phyloP scores from a whole-genome alignment of 92 coral and sea anemone genomes.

The Desmophyllum pertusum region DNA sequence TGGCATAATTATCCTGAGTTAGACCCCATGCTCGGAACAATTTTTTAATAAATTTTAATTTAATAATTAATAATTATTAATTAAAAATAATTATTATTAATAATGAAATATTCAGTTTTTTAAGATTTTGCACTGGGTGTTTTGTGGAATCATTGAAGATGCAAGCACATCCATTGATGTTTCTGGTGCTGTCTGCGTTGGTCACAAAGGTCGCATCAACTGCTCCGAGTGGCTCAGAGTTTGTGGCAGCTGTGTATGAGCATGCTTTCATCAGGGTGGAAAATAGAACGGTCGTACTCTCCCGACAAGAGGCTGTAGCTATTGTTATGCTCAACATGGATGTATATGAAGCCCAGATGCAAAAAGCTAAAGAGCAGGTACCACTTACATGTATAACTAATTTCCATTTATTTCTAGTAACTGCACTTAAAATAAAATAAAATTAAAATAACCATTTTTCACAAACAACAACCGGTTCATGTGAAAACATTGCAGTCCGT shows the following conservation, averaged over 20 bases:
- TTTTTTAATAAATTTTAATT: too few species aligned
- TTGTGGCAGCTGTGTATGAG: slow-evolving; percentile 76
- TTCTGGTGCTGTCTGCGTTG: background rate
- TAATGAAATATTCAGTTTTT: too few species aligned
- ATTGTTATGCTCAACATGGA: slow-evolving; percentile 78
- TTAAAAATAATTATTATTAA: too few species aligned
- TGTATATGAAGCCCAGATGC: slow-evolving; percentile 65
- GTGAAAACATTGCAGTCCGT: too few species aligned
- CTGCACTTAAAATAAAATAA: too few species aligned
- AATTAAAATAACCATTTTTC: too few species aligned
- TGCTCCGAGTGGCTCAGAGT: slow-evolving; percentile 39
- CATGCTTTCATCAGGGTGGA: slow-evolving; percentile 58
- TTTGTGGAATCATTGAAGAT: background rate
- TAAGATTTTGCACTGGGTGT: background rate
- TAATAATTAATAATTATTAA: too few species aligned
- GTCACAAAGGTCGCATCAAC: background rate
- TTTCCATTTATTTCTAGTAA: too few species aligned
- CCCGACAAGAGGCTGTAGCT: slow-evolving; percentile 51
- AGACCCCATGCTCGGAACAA: too few species aligned
- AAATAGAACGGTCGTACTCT: slow-evolving; percentile 36
- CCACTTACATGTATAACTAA: too few species aligned
- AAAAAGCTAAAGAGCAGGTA: slow-evolving; percentile 60
- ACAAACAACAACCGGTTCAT: too few species aligned
- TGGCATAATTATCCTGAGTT: too few species aligned
- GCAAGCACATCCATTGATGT: background rate